Evolutionary conservation across 1,140 invertebrate species (phyloP).

Genomic region (Lamellibrachia luymesi): DNA sequence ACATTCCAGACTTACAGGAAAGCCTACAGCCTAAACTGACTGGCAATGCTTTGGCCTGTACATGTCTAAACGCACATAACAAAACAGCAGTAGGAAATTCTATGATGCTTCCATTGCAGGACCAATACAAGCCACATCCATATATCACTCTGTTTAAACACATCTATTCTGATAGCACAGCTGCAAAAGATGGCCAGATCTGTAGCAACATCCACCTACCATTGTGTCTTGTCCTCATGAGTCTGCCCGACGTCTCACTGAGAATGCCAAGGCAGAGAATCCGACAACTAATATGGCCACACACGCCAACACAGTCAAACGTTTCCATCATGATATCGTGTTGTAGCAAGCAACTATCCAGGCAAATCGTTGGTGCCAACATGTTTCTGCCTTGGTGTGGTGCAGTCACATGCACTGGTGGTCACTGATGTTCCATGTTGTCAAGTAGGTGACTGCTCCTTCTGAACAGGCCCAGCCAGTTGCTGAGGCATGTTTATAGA

Average conservation of each 20-base stretch:
- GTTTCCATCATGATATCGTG: background rate
- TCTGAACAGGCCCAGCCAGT: background rate
- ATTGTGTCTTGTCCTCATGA: background rate
- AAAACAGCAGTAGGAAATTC: background rate
- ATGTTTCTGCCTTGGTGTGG: background rate
- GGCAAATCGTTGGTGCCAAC: background rate
- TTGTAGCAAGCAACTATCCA: background rate
- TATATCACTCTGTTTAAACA: background rate
- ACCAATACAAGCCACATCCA: background rate
- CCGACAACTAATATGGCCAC: background rate
- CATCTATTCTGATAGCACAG: background rate
- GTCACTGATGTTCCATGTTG: background rate
- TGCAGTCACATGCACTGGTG: background rate
- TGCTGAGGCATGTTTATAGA: background rate
- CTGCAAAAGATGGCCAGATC: background rate
- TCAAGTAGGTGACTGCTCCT: background rate
- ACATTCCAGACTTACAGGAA: background rate
- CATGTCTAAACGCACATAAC: background rate
- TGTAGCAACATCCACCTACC: background rate
- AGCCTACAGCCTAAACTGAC: background rate
- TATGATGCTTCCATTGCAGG: background rate
- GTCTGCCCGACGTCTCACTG: background rate
- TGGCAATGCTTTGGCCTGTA: background rate
- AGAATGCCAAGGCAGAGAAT: background rate
- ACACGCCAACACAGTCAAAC: background rate